Evolutionary conservation across 2,797 vertebrate genomes (phyloP).

Genomic region (Anableps anableps): DNA sequence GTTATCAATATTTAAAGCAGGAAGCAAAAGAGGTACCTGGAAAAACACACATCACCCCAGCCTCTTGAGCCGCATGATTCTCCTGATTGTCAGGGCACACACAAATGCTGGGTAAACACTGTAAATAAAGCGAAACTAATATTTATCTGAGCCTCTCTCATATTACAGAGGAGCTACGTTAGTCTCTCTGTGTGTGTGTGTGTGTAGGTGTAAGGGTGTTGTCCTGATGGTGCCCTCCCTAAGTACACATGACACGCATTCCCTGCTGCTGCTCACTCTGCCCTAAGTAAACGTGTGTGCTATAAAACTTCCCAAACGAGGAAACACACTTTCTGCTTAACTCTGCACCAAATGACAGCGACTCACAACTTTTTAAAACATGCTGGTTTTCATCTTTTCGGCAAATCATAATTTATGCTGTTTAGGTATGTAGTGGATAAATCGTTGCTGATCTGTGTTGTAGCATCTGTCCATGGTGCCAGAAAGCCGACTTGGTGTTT

Average conservation of each 20-base stretch:
- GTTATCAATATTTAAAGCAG: neutral
- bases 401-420: constrained; percentile 11
- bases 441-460: constrained; percentile 14
- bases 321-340: constrained; percentile 31
- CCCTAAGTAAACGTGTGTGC: constrained; percentile 68
- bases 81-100: neutral
- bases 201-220: constrained; percentile 59
- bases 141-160: constrained; percentile 38
- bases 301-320: constrained; percentile 46
- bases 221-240: constrained; percentile 71
- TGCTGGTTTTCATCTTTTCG: constrained; percentile 24
- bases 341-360: constrained; percentile 23
- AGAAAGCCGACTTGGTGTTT: constrained; percentile 28
- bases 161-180: neutral
- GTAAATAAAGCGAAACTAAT: constrained; percentile 39
- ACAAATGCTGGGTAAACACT: constrained; percentile 42
- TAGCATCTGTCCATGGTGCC: constrained; percentile 14
- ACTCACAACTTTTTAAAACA: constrained; percentile 36
- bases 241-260: constrained; percentile 71
- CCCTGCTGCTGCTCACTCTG: constrained; percentile 36
- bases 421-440: constrained; percentile 14
- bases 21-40: neutral
- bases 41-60: neutral
- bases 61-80: constrained; percentile 7
- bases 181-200: constrained; percentile 1